phyloP scores from a whole-genome alignment of 2,888 invertebrate species.

The Agonopterix heracliana region DNA sequence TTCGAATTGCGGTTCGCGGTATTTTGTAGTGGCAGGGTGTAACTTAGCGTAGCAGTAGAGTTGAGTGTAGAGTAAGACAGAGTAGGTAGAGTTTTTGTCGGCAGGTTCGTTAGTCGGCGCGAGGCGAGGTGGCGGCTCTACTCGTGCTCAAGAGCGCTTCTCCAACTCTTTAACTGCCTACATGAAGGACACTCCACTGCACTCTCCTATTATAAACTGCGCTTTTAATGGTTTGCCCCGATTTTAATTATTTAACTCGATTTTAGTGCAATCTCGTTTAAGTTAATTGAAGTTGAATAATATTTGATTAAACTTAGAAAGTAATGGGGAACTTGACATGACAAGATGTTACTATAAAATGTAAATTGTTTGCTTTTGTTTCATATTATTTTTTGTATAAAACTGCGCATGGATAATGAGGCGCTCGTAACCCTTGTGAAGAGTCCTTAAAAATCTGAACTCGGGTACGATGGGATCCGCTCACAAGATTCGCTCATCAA shows the following conservation, averaged over 20 bases:
- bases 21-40: no score
- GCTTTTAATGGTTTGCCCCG: constrained; percentile 71
- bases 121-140: constrained; percentile 46
- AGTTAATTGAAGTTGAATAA: constrained; percentile 8
- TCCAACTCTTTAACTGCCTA: constrained; percentile 76
- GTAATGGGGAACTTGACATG: no score
- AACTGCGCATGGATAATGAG: no score
- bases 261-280: constrained; percentile 41
- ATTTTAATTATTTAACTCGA: constrained; percentile 67
- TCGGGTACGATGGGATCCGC: no score
- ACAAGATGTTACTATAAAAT: no score
- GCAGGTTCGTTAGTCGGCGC: constrained; percentile 62
- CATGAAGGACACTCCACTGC: constrained; percentile 71
- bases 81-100: constrained; percentile 32
- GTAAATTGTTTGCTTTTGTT: no score
- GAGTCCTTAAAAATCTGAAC: no score
- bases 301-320: no score
- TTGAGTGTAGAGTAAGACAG: background rate
- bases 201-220: constrained; percentile 75
- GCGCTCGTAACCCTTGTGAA: no score
- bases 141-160: constrained; percentile 67
- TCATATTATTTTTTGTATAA: no score
- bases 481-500: background rate
- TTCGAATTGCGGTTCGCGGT: no score
- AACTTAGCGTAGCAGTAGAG: background rate